Conservation (phyloP, 2,888 invertebrate genomes). For the Hypolimnas misippus region DNA sequence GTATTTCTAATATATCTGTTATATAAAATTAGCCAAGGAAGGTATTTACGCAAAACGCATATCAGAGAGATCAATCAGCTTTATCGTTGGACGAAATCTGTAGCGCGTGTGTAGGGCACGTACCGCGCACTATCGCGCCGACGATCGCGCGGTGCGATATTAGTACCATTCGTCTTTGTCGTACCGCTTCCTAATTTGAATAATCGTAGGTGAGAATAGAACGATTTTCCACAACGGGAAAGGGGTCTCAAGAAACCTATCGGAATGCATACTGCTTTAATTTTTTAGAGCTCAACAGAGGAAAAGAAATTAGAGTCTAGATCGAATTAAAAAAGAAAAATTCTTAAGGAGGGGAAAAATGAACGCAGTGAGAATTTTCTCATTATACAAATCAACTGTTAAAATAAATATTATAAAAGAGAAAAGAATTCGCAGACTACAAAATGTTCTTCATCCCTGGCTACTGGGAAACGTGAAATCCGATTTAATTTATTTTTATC, state of each 20-base stretch:
- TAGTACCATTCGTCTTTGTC: slow-evolving; percentile 84
- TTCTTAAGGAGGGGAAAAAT: slow-evolving; percentile 51
- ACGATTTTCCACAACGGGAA: slow-evolving; percentile 23
- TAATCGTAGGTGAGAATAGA: slow-evolving; percentile 80
- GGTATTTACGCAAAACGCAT: slow-evolving; percentile 82
- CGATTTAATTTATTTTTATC: slow-evolving; percentile 85
- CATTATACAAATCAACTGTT: slow-evolving; percentile 82
- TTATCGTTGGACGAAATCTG: slow-evolving; percentile 76
- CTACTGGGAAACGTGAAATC: slow-evolving; percentile 82
- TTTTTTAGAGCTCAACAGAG: neutral
- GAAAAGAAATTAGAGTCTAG: slow-evolving; percentile 1
- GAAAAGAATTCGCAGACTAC: slow-evolving; percentile 79
- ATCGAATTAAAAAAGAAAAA: slow-evolving; percentile 45
- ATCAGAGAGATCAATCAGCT: slow-evolving; percentile 78
- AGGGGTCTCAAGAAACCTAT: slow-evolving; percentile 9
- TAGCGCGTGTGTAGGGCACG: slow-evolving; percentile 78
- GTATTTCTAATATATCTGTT: neutral
- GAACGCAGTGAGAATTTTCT: slow-evolving; percentile 78
- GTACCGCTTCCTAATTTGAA: slow-evolving; percentile 82
- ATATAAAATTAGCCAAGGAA: slow-evolving; percentile 64
- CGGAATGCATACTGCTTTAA: neutral
- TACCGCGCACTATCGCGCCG: slow-evolving; percentile 68
- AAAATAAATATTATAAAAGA: slow-evolving; percentile 82
- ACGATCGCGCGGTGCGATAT: slow-evolving; percentile 78
- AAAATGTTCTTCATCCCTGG: slow-evolving; percentile 78